These are phyloP conservation scores for Eupithecia subfuscata DNA, from an alignment of 2,888 invertebrate genomes.

Conservation along the genomic window DNA sequence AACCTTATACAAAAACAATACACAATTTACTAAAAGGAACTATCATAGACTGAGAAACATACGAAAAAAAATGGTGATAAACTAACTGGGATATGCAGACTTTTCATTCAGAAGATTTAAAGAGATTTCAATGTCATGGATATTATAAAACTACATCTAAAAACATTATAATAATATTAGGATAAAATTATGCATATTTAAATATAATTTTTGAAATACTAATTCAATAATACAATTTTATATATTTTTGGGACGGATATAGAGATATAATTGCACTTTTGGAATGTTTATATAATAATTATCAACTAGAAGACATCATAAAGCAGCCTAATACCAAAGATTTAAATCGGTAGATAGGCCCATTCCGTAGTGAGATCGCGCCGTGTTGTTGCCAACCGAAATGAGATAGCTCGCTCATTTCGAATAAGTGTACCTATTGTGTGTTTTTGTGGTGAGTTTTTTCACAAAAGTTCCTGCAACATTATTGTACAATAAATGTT, in stretches of 20 bases:
- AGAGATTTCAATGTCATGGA: constrained; percentile 30
- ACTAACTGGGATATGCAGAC: constrained; percentile 24
- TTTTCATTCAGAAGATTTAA: neutral
- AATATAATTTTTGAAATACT: constrained; percentile 22
- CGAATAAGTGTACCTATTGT: too few species aligned
- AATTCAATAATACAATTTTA: constrained; percentile 23
- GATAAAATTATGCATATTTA: neutral
- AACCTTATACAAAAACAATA: constrained; percentile 10
- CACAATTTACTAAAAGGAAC: constrained; percentile 25
- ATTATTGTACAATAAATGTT: too few species aligned
- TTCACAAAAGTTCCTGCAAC: too few species aligned
- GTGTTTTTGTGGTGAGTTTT: too few species aligned
- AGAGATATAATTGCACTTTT: constrained; percentile 59
- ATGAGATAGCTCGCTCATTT: too few species aligned
- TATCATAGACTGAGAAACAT: constrained; percentile 7
- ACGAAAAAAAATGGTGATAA: neutral
- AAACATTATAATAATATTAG: neutral
- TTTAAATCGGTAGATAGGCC: too few species aligned
- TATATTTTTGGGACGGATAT: constrained; percentile 51
- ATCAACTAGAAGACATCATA: neutral
- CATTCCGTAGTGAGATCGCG: too few species aligned
- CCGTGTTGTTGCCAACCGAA: too few species aligned
- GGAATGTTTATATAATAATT: constrained; percentile 50
- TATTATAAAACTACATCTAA: constrained; percentile 4
- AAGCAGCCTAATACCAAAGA: neutral